A percentile compares a stretch with the other conserved stretches of the same genome.
phyloP scores from a whole-genome alignment of 2,797 vertebrate genomes.

The Lithobates pipiens region DNA sequence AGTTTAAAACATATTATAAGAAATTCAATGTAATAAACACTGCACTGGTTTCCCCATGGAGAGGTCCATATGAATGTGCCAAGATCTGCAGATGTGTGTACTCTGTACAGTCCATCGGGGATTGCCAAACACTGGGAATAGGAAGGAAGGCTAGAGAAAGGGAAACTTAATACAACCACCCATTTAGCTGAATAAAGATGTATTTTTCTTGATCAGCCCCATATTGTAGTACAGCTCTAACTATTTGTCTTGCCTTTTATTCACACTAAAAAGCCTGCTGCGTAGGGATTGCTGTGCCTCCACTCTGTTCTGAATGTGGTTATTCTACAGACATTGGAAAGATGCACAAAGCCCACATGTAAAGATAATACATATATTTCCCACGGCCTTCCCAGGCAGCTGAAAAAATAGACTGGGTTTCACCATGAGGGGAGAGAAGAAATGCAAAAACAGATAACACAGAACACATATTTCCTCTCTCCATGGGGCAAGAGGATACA shows the following conservation, averaged over 20 bases:
- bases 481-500: conserved; percentile 16
- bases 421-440: conserved; percentile 18
- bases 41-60: background rate
- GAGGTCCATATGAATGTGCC: background rate
- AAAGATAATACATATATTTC: conserved; percentile 41
- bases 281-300: background rate
- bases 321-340: conserved; percentile 19
- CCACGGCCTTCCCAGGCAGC: conserved; percentile 46
- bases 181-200: conserved; percentile 23
- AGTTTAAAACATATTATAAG: background rate
- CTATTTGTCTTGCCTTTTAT: conserved; percentile 10
- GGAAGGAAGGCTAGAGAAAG: background rate
- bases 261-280: background rate
- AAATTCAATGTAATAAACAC: background rate
- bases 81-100: conserved; percentile 16
- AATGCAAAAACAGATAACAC: conserved; percentile 23
- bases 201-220: conserved; percentile 10
- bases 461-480: conserved; percentile 40
- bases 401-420: conserved; percentile 44
- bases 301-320: background rate
- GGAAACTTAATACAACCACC: background rate
- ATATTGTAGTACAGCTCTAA: background rate
- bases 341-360: conserved; percentile 29
- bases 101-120: background rate
- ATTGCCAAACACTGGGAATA: background rate